Conservation (phyloP, 2,888 invertebrate genomes). For the Amblyjoppa proteus region DNA sequence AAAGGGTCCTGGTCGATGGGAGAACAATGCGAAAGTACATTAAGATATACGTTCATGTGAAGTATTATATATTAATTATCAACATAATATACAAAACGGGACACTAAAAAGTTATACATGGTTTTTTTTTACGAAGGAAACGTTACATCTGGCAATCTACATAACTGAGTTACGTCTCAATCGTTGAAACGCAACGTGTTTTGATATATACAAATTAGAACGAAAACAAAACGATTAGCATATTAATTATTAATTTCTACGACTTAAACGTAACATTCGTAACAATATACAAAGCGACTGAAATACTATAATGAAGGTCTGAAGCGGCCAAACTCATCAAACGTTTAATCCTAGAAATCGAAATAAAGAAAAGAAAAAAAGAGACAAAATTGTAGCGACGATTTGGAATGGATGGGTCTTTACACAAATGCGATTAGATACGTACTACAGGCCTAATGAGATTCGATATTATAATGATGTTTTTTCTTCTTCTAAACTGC, state of each 20-base stretch:
- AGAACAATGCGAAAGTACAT: conserved; percentile 15
- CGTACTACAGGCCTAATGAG: conserved; percentile 73
- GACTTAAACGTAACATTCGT: conserved; percentile 73
- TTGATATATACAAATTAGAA: conserved; percentile 76
- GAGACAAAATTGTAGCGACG: conserved; percentile 43
- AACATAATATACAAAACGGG: conserved; percentile 81
- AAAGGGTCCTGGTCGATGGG: conserved; percentile 15
- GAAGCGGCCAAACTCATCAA: conserved; percentile 46
- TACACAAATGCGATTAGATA: conserved; percentile 71
- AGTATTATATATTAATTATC: conserved; percentile 79
- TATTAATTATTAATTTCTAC: conserved; percentile 73
- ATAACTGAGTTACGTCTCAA: conserved; percentile 69
- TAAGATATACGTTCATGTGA: conserved; percentile 67
- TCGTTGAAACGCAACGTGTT: conserved; percentile 68
- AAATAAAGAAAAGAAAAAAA: conserved; percentile 36
- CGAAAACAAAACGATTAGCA: conserved; percentile 70
- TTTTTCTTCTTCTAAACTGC: conserved; percentile 40
- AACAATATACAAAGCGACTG: conserved; percentile 77
- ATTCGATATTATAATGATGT: conserved; percentile 73
- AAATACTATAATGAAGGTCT: conserved; percentile 68
- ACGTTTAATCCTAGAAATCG: conserved; percentile 31
- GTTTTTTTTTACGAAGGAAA: conserved; percentile 71
- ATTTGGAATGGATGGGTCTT: conserved; percentile 75
- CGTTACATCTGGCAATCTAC: conserved; percentile 76
- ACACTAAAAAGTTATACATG: conserved; percentile 74